Base-by-base conservation (phyloP, 2,113 vertebrate genomes). In the Gallinago jamesoni region DNA sequence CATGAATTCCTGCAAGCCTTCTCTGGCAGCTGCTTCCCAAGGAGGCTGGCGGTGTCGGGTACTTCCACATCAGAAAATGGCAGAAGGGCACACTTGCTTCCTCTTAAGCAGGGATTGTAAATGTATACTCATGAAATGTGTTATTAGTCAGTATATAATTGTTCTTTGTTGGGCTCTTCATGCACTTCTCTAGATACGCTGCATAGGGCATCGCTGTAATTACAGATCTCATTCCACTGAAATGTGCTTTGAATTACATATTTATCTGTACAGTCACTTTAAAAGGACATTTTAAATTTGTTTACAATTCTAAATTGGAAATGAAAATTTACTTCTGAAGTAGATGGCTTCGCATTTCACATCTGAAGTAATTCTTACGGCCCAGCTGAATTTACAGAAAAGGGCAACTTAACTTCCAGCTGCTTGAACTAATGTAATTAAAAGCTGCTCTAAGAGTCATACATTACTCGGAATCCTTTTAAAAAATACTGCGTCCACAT, bases 21-120 rank as follows among this genome's bases (percentile, higher is more conserved):
- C 66, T 67, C 21, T n/a, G 35, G 76, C 96, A 96, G 96, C 96
- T 97, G 96, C 96, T 94, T 91, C 70, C 60, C 14, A 31, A n/a
- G 59, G 23, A 57, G 1, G 67, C 63, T 90, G 60, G 73, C 0
- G 3, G 53, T 69, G 66, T n/a, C 0, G 14, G 47, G 68, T 73
- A 17, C 80, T 69, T 67, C 18, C 19, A 19, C 31, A 4, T 7
- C 63, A 0, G 1, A 63, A 52, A 77, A 50, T 7, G 72, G 83
- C 84, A 87, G 10, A 52, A 90, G 60, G 68, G 48, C 64, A 91
- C 89, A 33, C 56, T 90, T 84, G 83, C 68, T 81, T 81, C 73
- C 63, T 35, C 80, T 69, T 35, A 16, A 82, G 66, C 66, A 48
- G 39, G 21, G 67, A 24, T 1, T 94, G 94, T 86, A 95, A 96